phyloP scores from a whole-genome alignment of 1,140 invertebrate genomes.

The Battus philenor region DNA sequence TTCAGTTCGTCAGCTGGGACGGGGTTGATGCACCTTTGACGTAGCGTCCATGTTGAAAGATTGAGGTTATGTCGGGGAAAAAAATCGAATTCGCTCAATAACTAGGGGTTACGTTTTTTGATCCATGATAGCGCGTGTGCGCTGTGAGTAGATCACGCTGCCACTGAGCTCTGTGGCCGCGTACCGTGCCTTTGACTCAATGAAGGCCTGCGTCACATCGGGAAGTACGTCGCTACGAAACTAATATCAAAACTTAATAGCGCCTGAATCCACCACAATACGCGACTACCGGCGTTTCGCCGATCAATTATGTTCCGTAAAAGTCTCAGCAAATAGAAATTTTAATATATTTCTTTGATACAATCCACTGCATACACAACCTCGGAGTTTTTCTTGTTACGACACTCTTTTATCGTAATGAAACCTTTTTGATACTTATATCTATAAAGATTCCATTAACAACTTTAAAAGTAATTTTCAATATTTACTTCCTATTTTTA shows the following conservation, averaged over 20 bases:
- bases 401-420: no score
- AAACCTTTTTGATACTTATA: no score
- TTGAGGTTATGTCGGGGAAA: slow-evolving; percentile 40
- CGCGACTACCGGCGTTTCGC: slow-evolving; percentile 34
- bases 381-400: no score
- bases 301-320: slow-evolving; percentile 43
- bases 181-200: slow-evolving; percentile 54
- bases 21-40: slow-evolving; percentile 44
- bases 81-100: slow-evolving; percentile 17
- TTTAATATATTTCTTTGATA: slow-evolving; percentile 26
- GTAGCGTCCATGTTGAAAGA: slow-evolving; percentile 38
- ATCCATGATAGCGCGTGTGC: slow-evolving; percentile 59
- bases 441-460: no score
- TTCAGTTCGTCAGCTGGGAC: slow-evolving; percentile 36
- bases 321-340: slow-evolving; percentile 38
- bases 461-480: no score
- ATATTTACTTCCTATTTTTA: no score
- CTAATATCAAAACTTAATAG: slow-evolving; percentile 49
- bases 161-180: slow-evolving; percentile 59
- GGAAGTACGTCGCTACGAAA: slow-evolving; percentile 64
- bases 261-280: slow-evolving; percentile 42
- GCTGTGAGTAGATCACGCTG: slow-evolving; percentile 64
- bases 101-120: slow-evolving; percentile 36
- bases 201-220: slow-evolving; percentile 59
- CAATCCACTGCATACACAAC: no score